Evolutionary conservation across 2,888 invertebrate species (phyloP), one percentile per base, ranked within the genome.

Genomic region (Crossocerus cetratus): DNA sequence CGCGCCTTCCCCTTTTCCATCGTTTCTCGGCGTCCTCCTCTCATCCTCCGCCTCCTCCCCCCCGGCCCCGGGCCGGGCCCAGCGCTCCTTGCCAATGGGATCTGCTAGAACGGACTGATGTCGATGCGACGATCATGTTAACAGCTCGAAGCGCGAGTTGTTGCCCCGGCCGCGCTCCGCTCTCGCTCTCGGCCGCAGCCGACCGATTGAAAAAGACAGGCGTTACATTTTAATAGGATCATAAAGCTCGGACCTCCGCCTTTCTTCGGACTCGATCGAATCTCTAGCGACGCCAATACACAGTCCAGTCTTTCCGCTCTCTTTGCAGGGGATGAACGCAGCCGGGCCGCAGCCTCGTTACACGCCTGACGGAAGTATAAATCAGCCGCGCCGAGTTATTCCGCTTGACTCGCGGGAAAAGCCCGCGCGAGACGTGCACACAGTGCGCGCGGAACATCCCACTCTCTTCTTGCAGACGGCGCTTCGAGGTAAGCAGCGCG

Each of bases 321-420:
- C 4, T 45, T 45, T 68, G 54, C 71, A 54, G 65, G 54, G 60
- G 63, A 63, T 42, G 71, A 65, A 53, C 53, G 58, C 72, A 76
- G 78, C 72, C 77, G 66, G 82, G 71, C 72, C 74, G 82, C 82
- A 76, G 81, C 77, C 86, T 87, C 86, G 86, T 88, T 88, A 87
- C 8, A 32, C 83, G 81, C 78, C 83, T 85, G 87, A 87, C 87
- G 88, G 87, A 89, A 88, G 86, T 87, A 88, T 88, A 88, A 88
- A 88, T 89, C 86, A 89, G 86, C 80, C 72, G 84, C 70, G 76
- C n/a, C n/a, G 77, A 83, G 76, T 76, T 80, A 78, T 82, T 80
- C 75, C 76, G 49, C 55, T 59, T 64, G 54, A 42, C 53, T 59
- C 70, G 81, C 81, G 74, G 74, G 80, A 67, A 83, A 76, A 83